Evolutionary conservation across 1,140 invertebrate species (phyloP).

Genomic region (Pseudomyrmex dendroicus): DNA sequence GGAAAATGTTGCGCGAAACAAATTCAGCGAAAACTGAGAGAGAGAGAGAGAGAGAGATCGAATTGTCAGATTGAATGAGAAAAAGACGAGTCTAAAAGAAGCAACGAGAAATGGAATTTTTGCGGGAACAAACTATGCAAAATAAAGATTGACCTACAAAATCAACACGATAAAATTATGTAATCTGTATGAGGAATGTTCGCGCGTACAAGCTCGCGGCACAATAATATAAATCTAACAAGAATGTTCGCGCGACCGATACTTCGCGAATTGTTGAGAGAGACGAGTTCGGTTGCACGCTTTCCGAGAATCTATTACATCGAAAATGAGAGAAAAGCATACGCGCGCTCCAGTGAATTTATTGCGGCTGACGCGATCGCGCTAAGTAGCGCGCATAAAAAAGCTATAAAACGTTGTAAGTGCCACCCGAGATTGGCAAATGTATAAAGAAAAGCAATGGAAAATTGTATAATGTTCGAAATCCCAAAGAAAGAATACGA

Average conservation of each 20-base stretch:
- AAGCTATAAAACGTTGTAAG: constrained; percentile 21
- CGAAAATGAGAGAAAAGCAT: background rate
- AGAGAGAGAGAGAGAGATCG: background rate
- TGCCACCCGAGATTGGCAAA: constrained; percentile 33
- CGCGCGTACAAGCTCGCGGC: no score
- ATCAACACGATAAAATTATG: background rate
- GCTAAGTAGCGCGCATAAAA: constrained; percentile 4
- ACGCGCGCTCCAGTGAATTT: background rate
- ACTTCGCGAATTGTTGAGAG: background rate
- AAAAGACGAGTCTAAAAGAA: background rate
- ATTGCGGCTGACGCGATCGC: background rate
- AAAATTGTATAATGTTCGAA: background rate
- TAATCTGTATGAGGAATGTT: background rate
- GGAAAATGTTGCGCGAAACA: constrained; percentile 15
- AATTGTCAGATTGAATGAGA: background rate
- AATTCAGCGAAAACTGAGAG: background rate
- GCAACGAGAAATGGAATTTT: background rate
- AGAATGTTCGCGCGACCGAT: no score
- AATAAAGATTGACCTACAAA: background rate
- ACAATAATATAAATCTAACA: no score
- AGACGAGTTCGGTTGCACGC: background rate
- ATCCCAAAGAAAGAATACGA: constrained; percentile 24
- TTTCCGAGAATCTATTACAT: constrained; percentile 21
- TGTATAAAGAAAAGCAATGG: constrained; percentile 30
- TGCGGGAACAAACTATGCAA: background rate